phyloP scores from a whole-genome alignment of 2,888 invertebrate species.

The Eristalis tenax region DNA sequence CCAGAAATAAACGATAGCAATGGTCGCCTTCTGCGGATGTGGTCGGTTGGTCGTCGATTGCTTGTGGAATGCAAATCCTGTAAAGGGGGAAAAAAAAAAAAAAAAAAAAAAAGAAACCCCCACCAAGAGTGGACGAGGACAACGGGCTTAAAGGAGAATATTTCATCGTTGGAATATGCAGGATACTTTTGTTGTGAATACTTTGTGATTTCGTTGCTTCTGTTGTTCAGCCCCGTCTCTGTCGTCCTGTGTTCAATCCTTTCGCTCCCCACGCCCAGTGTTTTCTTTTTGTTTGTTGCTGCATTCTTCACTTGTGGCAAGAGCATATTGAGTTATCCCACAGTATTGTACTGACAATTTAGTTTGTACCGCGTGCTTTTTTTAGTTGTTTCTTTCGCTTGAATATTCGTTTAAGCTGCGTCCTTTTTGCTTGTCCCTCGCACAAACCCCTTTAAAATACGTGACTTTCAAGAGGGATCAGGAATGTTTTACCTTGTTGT shows the following conservation, averaged over 20 bases:
- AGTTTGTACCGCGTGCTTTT: conserved; percentile 19
- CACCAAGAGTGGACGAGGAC: not conserved
- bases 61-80: conserved; percentile 52
- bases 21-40: conserved; percentile 58
- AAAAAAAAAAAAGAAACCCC: not conserved
- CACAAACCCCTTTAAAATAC: not conserved
- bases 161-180: conserved; percentile 60
- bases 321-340: conserved; percentile 41
- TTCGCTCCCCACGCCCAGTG: not conserved
- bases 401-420: not conserved
- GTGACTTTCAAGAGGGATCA: conserved; percentile 29
- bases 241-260: not conserved
- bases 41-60: conserved; percentile 49
- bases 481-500: conserved; percentile 15
- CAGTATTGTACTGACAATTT: conserved; percentile 36
- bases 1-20: conserved; percentile 34
- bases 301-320: not conserved
- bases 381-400: not conserved
- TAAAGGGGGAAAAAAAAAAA: not conserved
- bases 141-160: conserved; percentile 14
- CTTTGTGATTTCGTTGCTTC: conserved; percentile 23
- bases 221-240: not conserved
- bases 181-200: conserved; percentile 47
- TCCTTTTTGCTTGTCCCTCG: not conserved
- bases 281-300: not conserved